Evolutionary conservation across 2,113 vertebrate genomes (phyloP).

Genomic region (Eretmodus cyanostictus): DNA sequence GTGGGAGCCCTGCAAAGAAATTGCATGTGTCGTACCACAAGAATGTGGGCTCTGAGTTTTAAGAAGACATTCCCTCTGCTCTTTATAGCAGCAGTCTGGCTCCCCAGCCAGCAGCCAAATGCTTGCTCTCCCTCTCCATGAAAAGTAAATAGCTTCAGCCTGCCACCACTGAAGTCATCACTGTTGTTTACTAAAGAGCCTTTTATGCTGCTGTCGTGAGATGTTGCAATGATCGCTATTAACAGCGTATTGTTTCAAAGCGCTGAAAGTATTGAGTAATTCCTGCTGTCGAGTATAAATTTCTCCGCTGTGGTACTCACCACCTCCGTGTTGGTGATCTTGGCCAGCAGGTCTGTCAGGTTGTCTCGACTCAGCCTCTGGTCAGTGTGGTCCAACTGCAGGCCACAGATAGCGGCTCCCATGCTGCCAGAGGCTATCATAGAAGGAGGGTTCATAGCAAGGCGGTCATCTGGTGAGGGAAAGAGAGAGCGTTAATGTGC

Average conservation of each 20-base stretch:
- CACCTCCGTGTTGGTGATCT: slow-evolving; percentile 95
- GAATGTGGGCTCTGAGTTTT: slow-evolving; percentile 65
- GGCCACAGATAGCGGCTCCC: slow-evolving; percentile 89
- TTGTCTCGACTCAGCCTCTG: slow-evolving; percentile 74
- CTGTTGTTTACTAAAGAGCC: slow-evolving; percentile 33
- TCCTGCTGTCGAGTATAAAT: background rate
- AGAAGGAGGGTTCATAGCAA: slow-evolving; percentile 92
- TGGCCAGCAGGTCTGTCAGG: slow-evolving; percentile 88
- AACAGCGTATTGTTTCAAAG: slow-evolving; percentile 1
- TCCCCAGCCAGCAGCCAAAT: slow-evolving; percentile 52
- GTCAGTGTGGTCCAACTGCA: slow-evolving; percentile 82
- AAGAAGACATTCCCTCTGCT: slow-evolving; percentile 66
- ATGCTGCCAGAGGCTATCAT: slow-evolving; percentile 96
- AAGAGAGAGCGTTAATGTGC: background rate
- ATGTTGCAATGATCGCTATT: slow-evolving; percentile 16
- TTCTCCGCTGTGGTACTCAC: slow-evolving; percentile 69
- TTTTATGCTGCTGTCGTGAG: slow-evolving; percentile 32
- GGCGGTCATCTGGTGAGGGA: slow-evolving; percentile 82
- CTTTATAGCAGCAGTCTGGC: slow-evolving; percentile 68
- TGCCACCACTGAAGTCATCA: slow-evolving; percentile 52
- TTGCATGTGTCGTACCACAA: slow-evolving; percentile 70
- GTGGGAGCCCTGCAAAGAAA: slow-evolving; percentile 60
- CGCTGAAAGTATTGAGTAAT: background rate
- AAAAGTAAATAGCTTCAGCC: slow-evolving; percentile 65
- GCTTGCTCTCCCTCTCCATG: slow-evolving; percentile 49